Evolutionary conservation across 2,797 vertebrate genomes (phyloP).

Genomic region (Hoplostethus mediterraneus): DNA sequence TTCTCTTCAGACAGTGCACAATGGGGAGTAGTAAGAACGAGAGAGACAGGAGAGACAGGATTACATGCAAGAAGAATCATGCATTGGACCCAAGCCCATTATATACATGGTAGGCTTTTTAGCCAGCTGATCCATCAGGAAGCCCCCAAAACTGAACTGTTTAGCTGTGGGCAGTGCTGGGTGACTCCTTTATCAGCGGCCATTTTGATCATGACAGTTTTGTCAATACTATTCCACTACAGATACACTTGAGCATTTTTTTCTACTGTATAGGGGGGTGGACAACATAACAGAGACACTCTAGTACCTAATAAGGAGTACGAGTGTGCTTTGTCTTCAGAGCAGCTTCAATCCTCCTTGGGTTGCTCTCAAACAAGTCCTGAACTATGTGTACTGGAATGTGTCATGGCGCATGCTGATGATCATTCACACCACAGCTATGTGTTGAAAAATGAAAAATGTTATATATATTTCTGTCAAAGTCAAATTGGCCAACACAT

Average conservation of each 20-base stretch:
- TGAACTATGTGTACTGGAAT: too few relatives aligned
- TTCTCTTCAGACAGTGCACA: constrained; percentile 49
- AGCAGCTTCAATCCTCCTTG: too few relatives aligned
- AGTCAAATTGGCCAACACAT: too few relatives aligned
- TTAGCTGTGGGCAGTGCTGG: constrained; percentile 21
- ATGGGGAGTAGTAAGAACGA: constrained; percentile 27
- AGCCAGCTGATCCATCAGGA: constrained; percentile 47
- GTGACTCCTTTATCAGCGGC: neutral
- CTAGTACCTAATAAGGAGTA: too few relatives aligned
- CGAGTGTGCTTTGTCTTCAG: too few relatives aligned
- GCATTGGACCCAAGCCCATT: constrained; percentile 54
- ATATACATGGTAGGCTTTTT: constrained; percentile 43
- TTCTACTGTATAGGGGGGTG: too few relatives aligned
- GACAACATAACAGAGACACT: too few relatives aligned
- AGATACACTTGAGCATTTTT: neutral
- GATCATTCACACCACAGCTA: too few relatives aligned
- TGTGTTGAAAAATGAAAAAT: neutral
- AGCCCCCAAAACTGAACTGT: constrained; percentile 32
- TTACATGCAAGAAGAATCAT: constrained; percentile 55
- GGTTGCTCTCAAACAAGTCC: too few relatives aligned
- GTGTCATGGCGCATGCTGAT: too few relatives aligned
- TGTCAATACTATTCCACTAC: neutral
- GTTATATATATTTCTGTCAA: too few relatives aligned
- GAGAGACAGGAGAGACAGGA: constrained; percentile 35
- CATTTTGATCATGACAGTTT: neutral